A percentile compares a stretch with the other conserved stretches of the same genome.
Evolutionary conservation across 2,113 vertebrate genomes (phyloP).

Genomic region (Halcyon malimbica): DNA sequence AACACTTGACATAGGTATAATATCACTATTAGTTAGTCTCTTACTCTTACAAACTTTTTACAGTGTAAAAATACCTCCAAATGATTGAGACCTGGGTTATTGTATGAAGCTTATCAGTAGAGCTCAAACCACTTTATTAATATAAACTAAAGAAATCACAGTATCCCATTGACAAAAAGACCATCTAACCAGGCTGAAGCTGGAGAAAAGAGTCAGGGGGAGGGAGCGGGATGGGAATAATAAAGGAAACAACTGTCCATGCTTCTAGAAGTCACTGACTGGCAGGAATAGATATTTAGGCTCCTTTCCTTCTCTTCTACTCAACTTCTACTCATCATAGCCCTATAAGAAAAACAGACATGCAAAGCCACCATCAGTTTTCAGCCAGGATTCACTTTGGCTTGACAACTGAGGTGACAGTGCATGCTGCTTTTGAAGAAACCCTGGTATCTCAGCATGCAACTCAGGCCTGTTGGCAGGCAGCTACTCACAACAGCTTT

Average conservation of each 20-base stretch:
- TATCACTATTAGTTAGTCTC: neutral
- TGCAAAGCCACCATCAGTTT: neutral
- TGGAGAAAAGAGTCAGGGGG: neutral
- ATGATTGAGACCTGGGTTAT: neutral
- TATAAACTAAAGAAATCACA: neutral
- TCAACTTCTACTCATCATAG: neutral
- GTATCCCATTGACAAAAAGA: neutral
- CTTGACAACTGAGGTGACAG: neutral
- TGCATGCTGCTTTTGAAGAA: neutral
- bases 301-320: neutral
- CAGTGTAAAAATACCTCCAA: neutral
- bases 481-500: neutral
- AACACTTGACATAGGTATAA: neutral
- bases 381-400: neutral
- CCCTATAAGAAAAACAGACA: neutral
- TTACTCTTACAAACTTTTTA: neutral
- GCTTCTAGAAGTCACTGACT: neutral
- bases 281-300: neutral
- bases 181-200: neutral
- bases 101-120: neutral
- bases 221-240: neutral
- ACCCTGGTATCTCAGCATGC: neutral
- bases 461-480: neutral
- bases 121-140: neutral
- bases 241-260: neutral